Conservation (phyloP, 2,113 vertebrate species). For the Balaenoptera acutorostrata region DNA sequence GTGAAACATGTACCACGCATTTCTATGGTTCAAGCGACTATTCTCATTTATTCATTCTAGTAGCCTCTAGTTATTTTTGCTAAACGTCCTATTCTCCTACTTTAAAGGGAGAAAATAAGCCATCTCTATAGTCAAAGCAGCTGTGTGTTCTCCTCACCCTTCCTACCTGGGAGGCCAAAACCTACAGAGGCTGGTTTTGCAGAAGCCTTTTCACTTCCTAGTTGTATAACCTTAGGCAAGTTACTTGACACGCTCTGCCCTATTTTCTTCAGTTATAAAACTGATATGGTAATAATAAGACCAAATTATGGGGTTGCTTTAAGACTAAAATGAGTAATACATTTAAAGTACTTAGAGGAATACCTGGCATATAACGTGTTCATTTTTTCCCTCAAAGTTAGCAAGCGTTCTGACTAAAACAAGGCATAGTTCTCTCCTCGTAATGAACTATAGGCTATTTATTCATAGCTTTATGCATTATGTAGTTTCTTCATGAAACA, state of each 20-base stretch:
- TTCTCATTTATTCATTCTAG: background rate
- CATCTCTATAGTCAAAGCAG: background rate
- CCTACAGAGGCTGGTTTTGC: background rate
- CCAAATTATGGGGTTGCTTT: conserved; percentile 7
- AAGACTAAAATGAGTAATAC: conserved; percentile 5
- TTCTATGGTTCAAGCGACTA: background rate
- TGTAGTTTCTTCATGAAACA: background rate
- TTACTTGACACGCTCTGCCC: background rate
- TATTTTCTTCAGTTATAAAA: conserved; percentile 28
- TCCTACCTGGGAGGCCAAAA: background rate
- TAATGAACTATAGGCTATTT: background rate
- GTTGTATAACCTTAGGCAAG: background rate
- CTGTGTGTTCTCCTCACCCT: background rate
- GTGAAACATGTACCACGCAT: background rate
- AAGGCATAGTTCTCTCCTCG: background rate
- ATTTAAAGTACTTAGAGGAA: background rate
- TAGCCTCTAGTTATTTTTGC: background rate
- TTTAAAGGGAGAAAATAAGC: background rate
- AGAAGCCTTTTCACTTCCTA: background rate
- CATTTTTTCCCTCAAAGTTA: conserved; percentile 36
- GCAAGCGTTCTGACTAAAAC: background rate
- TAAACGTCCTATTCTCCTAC: background rate
- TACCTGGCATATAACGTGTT: background rate
- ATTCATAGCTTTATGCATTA: background rate
- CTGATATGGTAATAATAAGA: background rate